Percentiles rank a stretch among this genome's conserved stretches.
These are phyloP conservation scores for Trisateles emortualis DNA, from an alignment of 2,888 invertebrate genomes.

Conservation along the genomic window DNA sequence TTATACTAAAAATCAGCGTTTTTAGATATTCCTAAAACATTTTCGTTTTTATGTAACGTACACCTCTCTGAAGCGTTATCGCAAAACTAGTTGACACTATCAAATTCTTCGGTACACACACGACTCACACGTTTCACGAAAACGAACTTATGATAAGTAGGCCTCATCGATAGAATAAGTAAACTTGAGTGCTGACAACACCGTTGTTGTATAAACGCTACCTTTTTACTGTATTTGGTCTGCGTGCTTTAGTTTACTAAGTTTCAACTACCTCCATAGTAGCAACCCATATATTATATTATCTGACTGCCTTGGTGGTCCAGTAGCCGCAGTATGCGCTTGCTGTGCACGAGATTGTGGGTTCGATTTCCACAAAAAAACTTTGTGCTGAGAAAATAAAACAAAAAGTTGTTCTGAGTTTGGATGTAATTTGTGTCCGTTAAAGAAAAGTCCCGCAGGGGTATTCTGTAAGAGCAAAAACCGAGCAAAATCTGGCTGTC, in stretches of 20 bases:
- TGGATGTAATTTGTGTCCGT: too few species aligned
- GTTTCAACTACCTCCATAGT: conserved; percentile 47
- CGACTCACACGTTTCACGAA: conserved; percentile 38
- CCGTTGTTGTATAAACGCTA: conserved; percentile 57
- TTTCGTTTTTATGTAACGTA: conserved; percentile 19
- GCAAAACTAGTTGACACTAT: conserved; percentile 37
- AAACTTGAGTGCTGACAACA: conserved; percentile 53
- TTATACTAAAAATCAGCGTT: too few species aligned
- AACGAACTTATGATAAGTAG: conserved; percentile 51
- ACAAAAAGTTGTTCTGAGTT: too few species aligned
- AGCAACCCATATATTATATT: too few species aligned
- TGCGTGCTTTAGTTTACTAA: conserved; percentile 69
- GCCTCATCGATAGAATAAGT: conserved; percentile 45
- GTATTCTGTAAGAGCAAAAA: too few species aligned
- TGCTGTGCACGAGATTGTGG: too few species aligned
- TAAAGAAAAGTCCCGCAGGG: too few species aligned
- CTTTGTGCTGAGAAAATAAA: too few species aligned
- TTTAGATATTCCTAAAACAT: conserved; percentile 1
- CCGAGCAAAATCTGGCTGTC: too few species aligned
- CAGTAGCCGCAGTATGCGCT: too few species aligned
- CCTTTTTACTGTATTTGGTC: conserved; percentile 65
- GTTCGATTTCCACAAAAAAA: too few species aligned
- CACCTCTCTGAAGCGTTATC: conserved; percentile 22
- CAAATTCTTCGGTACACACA: conserved; percentile 31
- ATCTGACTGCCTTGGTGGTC: too few species aligned